These are phyloP conservation scores for Boloria selene DNA, from an alignment of 2,888 invertebrate species.

Conservation along the genomic window DNA sequence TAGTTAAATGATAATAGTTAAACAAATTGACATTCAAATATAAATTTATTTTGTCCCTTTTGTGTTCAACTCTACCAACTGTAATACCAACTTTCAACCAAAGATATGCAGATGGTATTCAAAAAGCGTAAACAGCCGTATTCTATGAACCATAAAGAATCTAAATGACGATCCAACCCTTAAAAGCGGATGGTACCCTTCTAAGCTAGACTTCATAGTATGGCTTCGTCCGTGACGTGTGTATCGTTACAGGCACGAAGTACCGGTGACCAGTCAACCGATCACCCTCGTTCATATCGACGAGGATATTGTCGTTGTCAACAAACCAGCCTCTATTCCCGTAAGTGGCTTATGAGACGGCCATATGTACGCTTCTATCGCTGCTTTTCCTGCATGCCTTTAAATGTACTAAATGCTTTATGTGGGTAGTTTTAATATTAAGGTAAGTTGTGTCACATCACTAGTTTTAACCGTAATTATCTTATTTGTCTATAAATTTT, in stretches of 20 bases:
- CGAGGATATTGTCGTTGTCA: constrained; percentile 99
- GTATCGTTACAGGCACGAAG: constrained; percentile 95
- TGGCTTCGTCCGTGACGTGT: constrained; percentile 63
- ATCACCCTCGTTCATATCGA: constrained; percentile 99
- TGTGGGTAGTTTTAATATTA: background rate
- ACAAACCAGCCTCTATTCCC: constrained; percentile 99
- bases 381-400: constrained; percentile 50
- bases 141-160: constrained; percentile 3
- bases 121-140: constrained; percentile 17
- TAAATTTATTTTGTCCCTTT: too few species aligned
- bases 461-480: background rate
- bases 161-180: constrained; percentile 12
- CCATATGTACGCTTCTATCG: constrained; percentile 90
- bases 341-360: constrained; percentile 96
- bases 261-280: constrained; percentile 97
- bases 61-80: too few species aligned
- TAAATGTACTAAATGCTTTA: background rate
- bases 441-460: constrained; percentile 12
- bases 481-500: too few species aligned
- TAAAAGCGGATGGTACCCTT: constrained; percentile 26
- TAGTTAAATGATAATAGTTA: too few species aligned
- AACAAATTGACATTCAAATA: too few species aligned
- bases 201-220: background rate
- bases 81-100: too few species aligned
- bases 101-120: constrained; percentile 15